Evolutionary conservation across 2,797 vertebrate genomes (phyloP), one percentile per base, ranked within the genome.

Genomic region (Rhyacichthys aspro): DNA sequence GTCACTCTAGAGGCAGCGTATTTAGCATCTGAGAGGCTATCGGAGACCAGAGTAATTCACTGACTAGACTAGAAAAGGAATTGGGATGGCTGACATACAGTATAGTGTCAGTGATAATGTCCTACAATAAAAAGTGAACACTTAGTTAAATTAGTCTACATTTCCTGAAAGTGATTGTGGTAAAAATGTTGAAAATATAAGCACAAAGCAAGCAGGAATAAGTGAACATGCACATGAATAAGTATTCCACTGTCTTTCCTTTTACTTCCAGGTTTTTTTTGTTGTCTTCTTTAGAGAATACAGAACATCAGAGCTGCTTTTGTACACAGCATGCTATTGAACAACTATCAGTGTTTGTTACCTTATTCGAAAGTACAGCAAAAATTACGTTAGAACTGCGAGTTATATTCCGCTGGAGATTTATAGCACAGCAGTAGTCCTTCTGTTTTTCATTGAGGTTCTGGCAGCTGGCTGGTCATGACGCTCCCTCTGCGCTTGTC

Each of bases 401-500:
- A 44, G 19, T 52, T 37, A 70, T 77, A 57, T 71, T 82, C 52
- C 63, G 58, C 52, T 15, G 39, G 50, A 78, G 66, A 77, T 62
- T 65, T 63, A 67, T 49, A 70, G 66, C 55, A 65, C 55, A 63
- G 72, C 59, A 7, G 34, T 79, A 64, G 78, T 78, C 55, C 57
- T 28, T 58, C 44, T 71, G 59, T 67, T 74, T 78, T 76, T 73
- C 55, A 59, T 18, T 32, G 52, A 59, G n/a, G 41, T 46, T 71
- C 59, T 68, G 61, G 83, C 82, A 82, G 81, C 72, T 83, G 71
- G 67, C 66, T 78, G 74, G 69, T 82, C 72, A 67, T 79, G 82
- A 81, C 46, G 79, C 70, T 87, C 78, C 78, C 83, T 80, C 58
- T 85, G 71, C 63, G 80, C 77, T 83, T 79, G 82, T 86, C 83